Base-by-base conservation (phyloP, 2,113 vertebrate genomes). In the Nerophis ophidion region DNA sequence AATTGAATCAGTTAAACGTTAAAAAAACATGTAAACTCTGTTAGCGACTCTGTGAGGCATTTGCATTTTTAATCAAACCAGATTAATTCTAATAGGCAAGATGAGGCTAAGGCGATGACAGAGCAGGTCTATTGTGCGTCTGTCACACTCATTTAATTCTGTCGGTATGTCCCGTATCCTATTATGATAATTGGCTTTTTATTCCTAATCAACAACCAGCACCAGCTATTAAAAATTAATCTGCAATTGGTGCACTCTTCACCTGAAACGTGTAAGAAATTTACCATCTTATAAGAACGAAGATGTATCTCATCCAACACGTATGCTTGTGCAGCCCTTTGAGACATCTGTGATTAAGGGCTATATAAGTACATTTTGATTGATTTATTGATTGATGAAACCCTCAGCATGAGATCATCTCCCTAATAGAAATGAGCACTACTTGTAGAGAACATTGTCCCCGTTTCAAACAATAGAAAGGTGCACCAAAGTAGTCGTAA, bases 41-140 rank as follows among this genome's bases (percentile, higher is more conserved):
- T 82, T 81, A 81, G 81, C 84, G 81, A 87, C 74, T 88, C 79
- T 70, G 40, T 12, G 76, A 86, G 46, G 67, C 69, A 89, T 90
- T 87, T 89, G 87, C 89, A 90, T 90, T 86, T 88, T 89, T 89
- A 90, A 90, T 89, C 78, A 87, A 76, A 72, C 70, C 73, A 81
- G 83, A 88, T 86, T 87, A 87, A 87, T 88, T 84, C 74, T 83
- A 84, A 86, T 88, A 83, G 85, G 78, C 76, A 50, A 84, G 81
- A 81, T 66, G 77, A 44, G 72, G 85, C 74, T 85, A 82, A 81
- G 76, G 78, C 86, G 81, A 82, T 82, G 79, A 82, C 79, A 78
- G 84, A 81, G 63, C 63, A 61, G 70, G 75, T 79, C 81, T 75
- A 79, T 86, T 86, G 86, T 82, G 73, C 75, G 81, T 80, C 76